A percentile compares a stretch with the other conserved stretches of the same genome.
Evolutionary conservation across 2,888 invertebrate genomes (phyloP).

Genomic region (Dyspetes luteomarginatus): DNA sequence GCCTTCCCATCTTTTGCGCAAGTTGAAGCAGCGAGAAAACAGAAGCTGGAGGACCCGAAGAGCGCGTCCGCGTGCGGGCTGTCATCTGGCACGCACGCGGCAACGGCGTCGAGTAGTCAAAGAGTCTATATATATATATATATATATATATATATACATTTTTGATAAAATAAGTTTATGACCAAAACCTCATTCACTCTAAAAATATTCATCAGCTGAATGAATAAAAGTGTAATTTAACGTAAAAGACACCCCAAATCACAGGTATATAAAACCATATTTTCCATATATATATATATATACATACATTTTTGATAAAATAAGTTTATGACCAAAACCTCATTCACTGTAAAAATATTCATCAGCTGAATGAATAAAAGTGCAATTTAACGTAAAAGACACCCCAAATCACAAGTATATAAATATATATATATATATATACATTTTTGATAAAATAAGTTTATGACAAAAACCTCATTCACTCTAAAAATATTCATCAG

Average conservation of each 20-base stretch:
- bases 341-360: neutral
- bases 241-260: neutral
- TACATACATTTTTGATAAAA: conserved; percentile 55
- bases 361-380: conserved; percentile 4
- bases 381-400: neutral
- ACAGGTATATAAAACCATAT: too few species aligned
- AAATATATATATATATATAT: too few species aligned
- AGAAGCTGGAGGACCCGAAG: conserved; percentile 20
- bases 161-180: conserved; percentile 58
- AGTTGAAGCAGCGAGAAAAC: conserved; percentile 6
- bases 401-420: neutral
- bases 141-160: conserved; percentile 8
- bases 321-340: conserved; percentile 52
- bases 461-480: conserved; percentile 42
- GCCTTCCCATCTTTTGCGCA: conserved; percentile 29
- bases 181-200: conserved; percentile 17
- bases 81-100: conserved; percentile 69
- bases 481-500: neutral
- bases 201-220: neutral
- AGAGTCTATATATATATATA: neutral
- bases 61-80: conserved; percentile 65
- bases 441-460: conserved; percentile 55
- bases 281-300: too few species aligned
- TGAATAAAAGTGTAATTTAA: neutral
- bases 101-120: conserved; percentile 44